These are phyloP conservation scores for Mythimna loreyi DNA, from an alignment of 2,888 invertebrate species.

Conservation along the genomic window DNA sequence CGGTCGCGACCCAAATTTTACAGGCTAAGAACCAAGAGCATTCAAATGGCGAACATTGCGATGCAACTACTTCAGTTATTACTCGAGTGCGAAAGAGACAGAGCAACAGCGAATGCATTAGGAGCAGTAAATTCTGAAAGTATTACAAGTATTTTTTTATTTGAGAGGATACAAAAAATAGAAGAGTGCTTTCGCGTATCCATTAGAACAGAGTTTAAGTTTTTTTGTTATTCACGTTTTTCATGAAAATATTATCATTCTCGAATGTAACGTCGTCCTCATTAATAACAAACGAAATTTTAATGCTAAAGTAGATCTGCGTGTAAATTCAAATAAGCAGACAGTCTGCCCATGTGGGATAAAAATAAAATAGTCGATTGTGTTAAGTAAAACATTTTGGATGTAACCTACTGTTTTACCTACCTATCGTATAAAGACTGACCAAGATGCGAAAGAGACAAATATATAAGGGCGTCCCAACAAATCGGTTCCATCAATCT, in stretches of 20 bases:
- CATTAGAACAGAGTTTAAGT: conserved; percentile 40
- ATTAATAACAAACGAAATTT: not conserved
- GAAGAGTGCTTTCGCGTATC: conserved; percentile 35
- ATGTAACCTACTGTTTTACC: too few species aligned
- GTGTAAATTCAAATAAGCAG: not conserved
- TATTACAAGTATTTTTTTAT: conserved; percentile 66
- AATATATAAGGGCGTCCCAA: conserved; percentile 60
- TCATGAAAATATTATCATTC: not conserved
- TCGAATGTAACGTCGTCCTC: not conserved
- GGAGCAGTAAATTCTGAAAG: conserved; percentile 73
- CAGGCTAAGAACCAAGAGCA: conserved; percentile 61
- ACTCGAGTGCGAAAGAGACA: conserved; percentile 65
- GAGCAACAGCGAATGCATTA: conserved; percentile 72
- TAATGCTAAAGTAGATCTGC: not conserved
- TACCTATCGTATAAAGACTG: conserved; percentile 34
- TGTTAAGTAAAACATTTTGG: not conserved
- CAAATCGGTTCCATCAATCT: conserved; percentile 69
- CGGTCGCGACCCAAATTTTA: conserved; percentile 69
- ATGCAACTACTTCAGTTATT: conserved; percentile 64
- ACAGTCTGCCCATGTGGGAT: too few species aligned
- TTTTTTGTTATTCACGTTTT: conserved; percentile 5
- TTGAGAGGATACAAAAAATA: conserved; percentile 56
- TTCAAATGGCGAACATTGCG: conserved; percentile 59
- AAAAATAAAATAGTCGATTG: not conserved
- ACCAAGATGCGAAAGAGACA: conserved; percentile 51